phyloP scores from a whole-genome alignment of 2,797 vertebrate genomes.

The Gobio occitaniae region DNA sequence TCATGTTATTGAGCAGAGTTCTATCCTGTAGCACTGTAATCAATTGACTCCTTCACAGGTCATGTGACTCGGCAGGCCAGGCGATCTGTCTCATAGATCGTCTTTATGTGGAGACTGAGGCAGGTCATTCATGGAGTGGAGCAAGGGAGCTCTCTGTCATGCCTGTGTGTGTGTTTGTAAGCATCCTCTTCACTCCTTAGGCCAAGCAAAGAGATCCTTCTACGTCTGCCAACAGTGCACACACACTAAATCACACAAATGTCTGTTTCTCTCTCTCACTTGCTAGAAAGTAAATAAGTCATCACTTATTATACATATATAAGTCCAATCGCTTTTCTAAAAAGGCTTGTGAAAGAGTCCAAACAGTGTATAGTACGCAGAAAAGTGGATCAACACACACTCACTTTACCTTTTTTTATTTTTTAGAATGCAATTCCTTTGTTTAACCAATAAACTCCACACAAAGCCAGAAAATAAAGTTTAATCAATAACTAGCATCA shows the following conservation, averaged over 20 bases:
- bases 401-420: conserved; percentile 37
- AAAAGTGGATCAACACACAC: not conserved
- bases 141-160: conserved; percentile 65
- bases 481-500: conserved; percentile 28
- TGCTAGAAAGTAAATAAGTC: conserved; percentile 34
- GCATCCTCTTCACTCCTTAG: conserved; percentile 66
- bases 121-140: conserved; percentile 77
- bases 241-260: conserved; percentile 50
- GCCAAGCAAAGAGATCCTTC: conserved; percentile 72
- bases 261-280: conserved; percentile 52
- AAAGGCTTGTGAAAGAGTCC: conserved; percentile 9
- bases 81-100: conserved; percentile 76
- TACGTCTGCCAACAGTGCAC: conserved; percentile 62
- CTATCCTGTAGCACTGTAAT: conserved; percentile 65
- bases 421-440: conserved; percentile 23
- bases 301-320: conserved; percentile 31
- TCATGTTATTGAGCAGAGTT: conserved; percentile 32
- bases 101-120: conserved; percentile 79
- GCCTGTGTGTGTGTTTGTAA: conserved; percentile 37
- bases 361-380: conserved; percentile 19
- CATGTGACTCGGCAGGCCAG: conserved; percentile 63
- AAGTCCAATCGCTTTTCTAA: conserved; percentile 26
- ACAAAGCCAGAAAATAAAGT: conserved; percentile 37
- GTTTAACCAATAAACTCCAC: conserved; percentile 35
- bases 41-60: conserved; percentile 80